Base-by-base conservation (phyloP, 2,797 vertebrate species). In the Megaceryle alcyon region DNA sequence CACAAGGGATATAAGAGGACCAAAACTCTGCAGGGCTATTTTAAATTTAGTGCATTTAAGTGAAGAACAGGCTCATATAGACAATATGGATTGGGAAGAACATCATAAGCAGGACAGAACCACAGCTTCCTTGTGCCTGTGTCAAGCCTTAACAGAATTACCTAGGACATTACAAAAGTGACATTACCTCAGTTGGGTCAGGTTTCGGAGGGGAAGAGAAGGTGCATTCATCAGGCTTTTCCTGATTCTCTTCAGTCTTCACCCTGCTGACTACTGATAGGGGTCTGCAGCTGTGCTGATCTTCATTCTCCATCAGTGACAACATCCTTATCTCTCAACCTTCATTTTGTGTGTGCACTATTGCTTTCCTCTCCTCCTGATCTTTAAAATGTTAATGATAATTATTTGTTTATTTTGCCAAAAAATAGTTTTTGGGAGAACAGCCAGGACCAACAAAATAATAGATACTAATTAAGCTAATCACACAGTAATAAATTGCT, bases 381-480 rank as follows among this genome's bases (percentile, higher is more conserved):
- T 88, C 48, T 79, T 93, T 54, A 72, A 86, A 89, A 83, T 39
- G 35, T 22, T 85, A 59, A 72, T 59, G 19, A 49, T 39, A 76
- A 16, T 88, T 82, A 41, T 80, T 90, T 73, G 29, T 57, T 88
- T 79, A 59, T 95, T 90, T 80, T 69, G 12, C 28, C 4, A 71
- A 76, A 68, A 89, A 72, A 75, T 25, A 7, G 10, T 31, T 80
- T 82, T 41, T 39, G 18, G n/a, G 48, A 33, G 29, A 73, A 51
- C 28, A 90, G n/a, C 31, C 54, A 79, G 57, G 59, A 51, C 46
- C 43, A 86, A 29, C 11, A 60, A 41, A 91, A 23, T 46, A 66
- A 39, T 5, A 61, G 46, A 37, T 37, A 12, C 18, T 87, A 71
- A 86, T 91, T 89, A 92, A 77, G 61, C n/a, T 80, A 79, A 88